Evolutionary conservation across 1,140 invertebrate species (phyloP).

Genomic region (Lethrus apterus): DNA sequence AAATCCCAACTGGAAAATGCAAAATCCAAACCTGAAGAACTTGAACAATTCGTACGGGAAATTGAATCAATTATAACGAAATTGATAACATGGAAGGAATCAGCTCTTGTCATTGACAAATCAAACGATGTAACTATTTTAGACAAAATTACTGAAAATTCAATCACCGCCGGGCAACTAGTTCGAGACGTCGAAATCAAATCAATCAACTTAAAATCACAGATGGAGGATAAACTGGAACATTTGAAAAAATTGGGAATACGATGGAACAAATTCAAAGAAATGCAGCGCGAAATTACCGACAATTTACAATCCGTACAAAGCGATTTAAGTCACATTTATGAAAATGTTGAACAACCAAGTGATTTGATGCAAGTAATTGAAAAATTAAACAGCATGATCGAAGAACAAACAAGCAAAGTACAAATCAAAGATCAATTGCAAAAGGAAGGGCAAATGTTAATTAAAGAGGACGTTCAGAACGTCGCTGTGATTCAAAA

Average conservation of each 20-base stretch:
- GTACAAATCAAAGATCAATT: constrained; percentile 51
- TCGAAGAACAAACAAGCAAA: constrained; percentile 48
- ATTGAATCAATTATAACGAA: constrained; percentile 57
- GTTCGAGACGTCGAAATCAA: constrained; percentile 65
- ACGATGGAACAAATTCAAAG: constrained; percentile 60
- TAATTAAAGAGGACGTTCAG: constrained; percentile 74
- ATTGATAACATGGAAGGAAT: constrained; percentile 60
- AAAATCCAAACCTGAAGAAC: constrained; percentile 57
- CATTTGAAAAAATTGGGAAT: constrained; percentile 59
- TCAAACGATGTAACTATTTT: constrained; percentile 47
- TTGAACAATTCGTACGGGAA: constrained; percentile 59
- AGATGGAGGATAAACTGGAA: constrained; percentile 57
- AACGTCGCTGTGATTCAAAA: constrained; percentile 73
- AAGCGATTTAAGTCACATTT: constrained; percentile 49
- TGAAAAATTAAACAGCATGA: constrained; percentile 48
- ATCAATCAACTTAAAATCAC: constrained; percentile 54
- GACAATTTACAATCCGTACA: constrained; percentile 52
- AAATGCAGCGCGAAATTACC: constrained; percentile 56
- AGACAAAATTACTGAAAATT: constrained; percentile 58
- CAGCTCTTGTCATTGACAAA: constrained; percentile 60
- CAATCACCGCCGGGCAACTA: constrained; percentile 59
- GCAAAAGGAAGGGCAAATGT: constrained; percentile 60
- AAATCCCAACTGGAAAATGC: constrained; percentile 67
- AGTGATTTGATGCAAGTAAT: constrained; percentile 53
- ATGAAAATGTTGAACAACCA: constrained; percentile 43